Evolutionary conservation across 2,888 invertebrate genomes (phyloP), one percentile per base, ranked within the genome.

Genomic region (Cantharis lateralis): DNA sequence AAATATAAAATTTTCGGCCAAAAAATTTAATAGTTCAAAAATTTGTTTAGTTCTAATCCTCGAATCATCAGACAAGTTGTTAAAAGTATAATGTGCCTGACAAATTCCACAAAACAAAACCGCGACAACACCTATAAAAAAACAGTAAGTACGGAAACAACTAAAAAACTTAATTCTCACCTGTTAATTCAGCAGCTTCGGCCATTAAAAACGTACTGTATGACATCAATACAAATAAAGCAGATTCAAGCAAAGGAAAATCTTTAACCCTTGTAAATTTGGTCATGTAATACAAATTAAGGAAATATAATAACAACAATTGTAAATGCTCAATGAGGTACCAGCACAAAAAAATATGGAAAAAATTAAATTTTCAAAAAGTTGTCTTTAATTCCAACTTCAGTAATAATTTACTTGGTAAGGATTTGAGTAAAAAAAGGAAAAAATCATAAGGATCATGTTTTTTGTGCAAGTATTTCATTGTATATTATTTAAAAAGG

Each of bases 71-170:
- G 97, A 97, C 48, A 98, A 89, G 89, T 98, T 98, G 89, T 99
- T 98, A 89, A 96, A 98, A 0, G 99, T 99, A 88, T 99, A 99
- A 89, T 99, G 99, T 16, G 99, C 99, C 89, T 99, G 99, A 86
- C 98, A 98, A 84, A 99, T 99, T 26, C 99, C 99, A 89, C 99
- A 99, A 89, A 99, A 99, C 68, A 99, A 88, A 0, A 99, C 98
- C 70, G 99, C 96, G 11, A 99, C 99, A 81, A 99, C 98, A 73
- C 96, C 95, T 95, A 88, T 62, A 87, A 84, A 72, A 74, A 72
- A 62, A n/a, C n/a, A 16, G n/a, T 48, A 16, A 64, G 15, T 10
- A n/a, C 10, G 13, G 79, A 20, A 68, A 62, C 13, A 68, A 32
- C 18, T 16, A n/a, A 62, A 16, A 68, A 73, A n/a, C 10, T 15